Evolutionary conservation across 2,888 invertebrate species (phyloP), one percentile per base, ranked within the genome.

Genomic region (Drosophila gaucha): DNA sequence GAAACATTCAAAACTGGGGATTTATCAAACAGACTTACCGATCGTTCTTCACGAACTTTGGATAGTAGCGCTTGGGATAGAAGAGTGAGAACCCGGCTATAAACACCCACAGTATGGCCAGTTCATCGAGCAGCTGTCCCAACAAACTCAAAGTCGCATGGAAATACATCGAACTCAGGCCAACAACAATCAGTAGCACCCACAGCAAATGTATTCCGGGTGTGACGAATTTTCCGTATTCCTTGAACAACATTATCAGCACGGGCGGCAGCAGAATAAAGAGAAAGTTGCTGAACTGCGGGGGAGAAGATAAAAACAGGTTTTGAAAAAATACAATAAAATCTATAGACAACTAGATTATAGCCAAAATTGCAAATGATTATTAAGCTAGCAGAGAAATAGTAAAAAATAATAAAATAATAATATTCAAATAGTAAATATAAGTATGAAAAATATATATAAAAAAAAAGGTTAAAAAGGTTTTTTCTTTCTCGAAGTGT

Each of bases 101-200:
- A 78, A 95, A 95, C 2, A 96, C 94, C 97, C 96, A 97, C 43
- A 97, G 89, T 88, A 97, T 97, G 41, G 96, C 94, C 74, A 96
- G 91, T 90, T 97, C 96, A 91, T 97, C 96, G 59, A 97, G 91
- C 30, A 97, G 91, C 92, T 97, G 96, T 24, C 96, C 96, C 74
- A 96, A 94, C 82, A 96, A 93, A 84, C 96, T 96, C 30, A 97
- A 92, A 2, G 96, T 97, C 6, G 96, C 96, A 92, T 97, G 97
- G 89, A 97, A 97, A 90, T 97, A 97, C 67, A 96, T 96, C 30
- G 96, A 96, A 80, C 95, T 95, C 1, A 96, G 89, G 6, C 96
- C 96, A 50, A 97, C 95, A 35, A 96, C 93, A 92, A 96, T 95
- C 57, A 96, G 91, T 50, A 96, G 91, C n/a, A 94, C 92, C 96